Conservation (phyloP, 1,140 invertebrate species). For the Steinernema feltiae region DNA sequence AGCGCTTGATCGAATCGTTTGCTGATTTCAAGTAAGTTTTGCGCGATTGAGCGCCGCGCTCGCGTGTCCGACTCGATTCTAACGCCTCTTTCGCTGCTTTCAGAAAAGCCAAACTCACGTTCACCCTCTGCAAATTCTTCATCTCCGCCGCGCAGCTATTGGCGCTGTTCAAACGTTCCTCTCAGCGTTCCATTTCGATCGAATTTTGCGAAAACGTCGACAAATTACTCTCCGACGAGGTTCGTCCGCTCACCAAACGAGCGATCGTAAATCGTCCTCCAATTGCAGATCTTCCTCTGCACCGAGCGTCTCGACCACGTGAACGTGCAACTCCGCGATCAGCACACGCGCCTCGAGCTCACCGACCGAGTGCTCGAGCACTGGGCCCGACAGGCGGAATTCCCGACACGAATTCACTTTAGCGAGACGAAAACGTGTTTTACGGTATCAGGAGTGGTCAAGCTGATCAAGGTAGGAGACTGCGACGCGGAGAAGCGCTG, state of each 20-base stretch:
- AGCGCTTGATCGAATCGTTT: not conserved
- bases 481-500: not conserved
- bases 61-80: too few relatives aligned
- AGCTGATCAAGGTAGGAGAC: not conserved
- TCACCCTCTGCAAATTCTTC: not conserved
- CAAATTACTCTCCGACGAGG: conserved; percentile 4
- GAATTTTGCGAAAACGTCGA: conserved; percentile 2
- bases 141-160: not conserved
- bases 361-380: not conserved
- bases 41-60: not conserved
- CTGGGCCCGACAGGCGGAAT: not conserved
- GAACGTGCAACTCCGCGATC: not conserved
- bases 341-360: not conserved
- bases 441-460: not conserved
- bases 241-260: too few relatives aligned
- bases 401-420: not conserved
- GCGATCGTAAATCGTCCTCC: too few relatives aligned
- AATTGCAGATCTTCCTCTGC: not conserved
- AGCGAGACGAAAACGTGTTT: not conserved
- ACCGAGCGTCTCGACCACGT: not conserved
- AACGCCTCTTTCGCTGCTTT: too few relatives aligned
- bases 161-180: not conserved
- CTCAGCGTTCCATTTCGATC: not conserved
- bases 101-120: not conserved
- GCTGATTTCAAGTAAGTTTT: not conserved